Evolutionary conservation across 2,888 invertebrate genomes (phyloP), one percentile per base, ranked within the genome.

Genomic region (Mesorhabditis spiculigera): DNA sequence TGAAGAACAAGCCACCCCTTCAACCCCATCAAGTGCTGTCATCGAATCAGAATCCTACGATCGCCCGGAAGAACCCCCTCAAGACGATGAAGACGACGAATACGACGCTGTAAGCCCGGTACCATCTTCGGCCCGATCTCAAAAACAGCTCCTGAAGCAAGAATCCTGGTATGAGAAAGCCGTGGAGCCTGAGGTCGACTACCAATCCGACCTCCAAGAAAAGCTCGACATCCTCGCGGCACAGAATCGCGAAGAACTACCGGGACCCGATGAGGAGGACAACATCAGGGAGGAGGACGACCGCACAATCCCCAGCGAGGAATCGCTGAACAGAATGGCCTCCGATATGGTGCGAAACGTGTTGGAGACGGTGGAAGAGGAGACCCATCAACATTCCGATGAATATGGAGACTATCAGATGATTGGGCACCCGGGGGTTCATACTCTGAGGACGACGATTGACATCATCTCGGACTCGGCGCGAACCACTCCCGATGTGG

Each of bases 151-250:
- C 44, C 69, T 73, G 63, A 75, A 77, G 61, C 80, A 78, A 68
- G 78, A 78, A 65, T 76, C 76, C 8, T 76, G 76, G 62, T 75
- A 79, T 43, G 80, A 80, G 58, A 74, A 78, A 16, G 63, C 78
- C 8, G 74, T 75, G 65, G 80, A 80, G 66, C 80, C 74, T 5
- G 80, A 80, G 71, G 75, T 77, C 16, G 80, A 80, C 67, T 80
- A 80, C 64, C 75, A 79, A 43, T 75, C 77, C 5, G 80, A 80
- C 71, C 76, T 81, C 13, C 78, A 76, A 65, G 78, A 80, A 65
- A 78, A 78, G 63, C 69, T 78, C 50, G 75, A 72, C 28, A 75
- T 78, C 66, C 71, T 81, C 42, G 79, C 77, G 3, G 71, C 73
- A 45, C 75, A 80, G 67, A 68, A 65, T 70, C 16, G 68, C 50